Evolutionary conservation across 2,113 vertebrate genomes (phyloP), one percentile per base, ranked within the genome.

Genomic region (Gracilinanus agilis): DNA sequence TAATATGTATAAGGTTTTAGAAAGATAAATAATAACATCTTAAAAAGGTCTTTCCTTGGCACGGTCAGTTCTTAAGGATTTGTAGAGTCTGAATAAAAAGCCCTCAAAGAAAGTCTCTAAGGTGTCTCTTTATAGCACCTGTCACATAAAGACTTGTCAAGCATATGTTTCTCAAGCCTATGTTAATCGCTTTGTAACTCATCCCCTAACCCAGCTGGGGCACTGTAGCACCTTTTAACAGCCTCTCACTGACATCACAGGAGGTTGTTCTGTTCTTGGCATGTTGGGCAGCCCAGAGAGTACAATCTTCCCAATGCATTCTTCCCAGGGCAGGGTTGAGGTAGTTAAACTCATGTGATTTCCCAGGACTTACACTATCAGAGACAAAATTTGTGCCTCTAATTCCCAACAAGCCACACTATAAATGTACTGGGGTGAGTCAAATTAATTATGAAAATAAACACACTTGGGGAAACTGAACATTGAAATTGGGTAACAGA

Each of bases 371-470:
- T 54, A 54, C 2, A 94, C 55, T 91, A 16, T 96, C 27, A 94
- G 56, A 94, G 90, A 90, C n/a, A 96, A 94, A 92, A 56, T 90
- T 2, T 53, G 89, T 96, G 54, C 0, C 49, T 92, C 58, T 95
- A 92, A 96, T 96, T 96, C 44, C 29, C 89, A 92, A 23, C 5
- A 96, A 92, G 67, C 95, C 61, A 90, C 40, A 88, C 0, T 88
- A 56, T 90, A 88, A 2, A 0, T 95, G 53, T 10, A 94, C 54
- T 90, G 93, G 54, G 94, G 40, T 96, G 92, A 96, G 44, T 95
- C 55, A 92, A 94, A 95, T 97, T 94, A 94, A 96, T 95, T 93
- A 91, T 90, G 90, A 96, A 96, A 97, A 91, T 91, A 95, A 96
- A 75, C 44, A 90, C 44, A 56, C 24, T 89, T 61, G 55, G 44